Base-by-base conservation (phyloP, 1,140 invertebrate species). In the Penaeus chinensis region DNA sequence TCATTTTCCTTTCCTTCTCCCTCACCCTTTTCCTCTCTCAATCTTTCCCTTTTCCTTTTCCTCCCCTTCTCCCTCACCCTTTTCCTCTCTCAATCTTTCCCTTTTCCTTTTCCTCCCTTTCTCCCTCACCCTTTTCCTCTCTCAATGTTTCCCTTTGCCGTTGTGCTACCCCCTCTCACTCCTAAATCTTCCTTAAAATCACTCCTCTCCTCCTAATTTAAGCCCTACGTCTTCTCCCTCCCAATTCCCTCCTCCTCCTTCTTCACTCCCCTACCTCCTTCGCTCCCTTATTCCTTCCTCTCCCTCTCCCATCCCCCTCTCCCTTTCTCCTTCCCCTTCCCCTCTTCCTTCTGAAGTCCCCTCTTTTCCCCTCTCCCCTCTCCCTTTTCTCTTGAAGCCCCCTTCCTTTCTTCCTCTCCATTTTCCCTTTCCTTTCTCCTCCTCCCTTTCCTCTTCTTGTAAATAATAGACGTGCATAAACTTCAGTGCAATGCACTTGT, bases 61-160 rank as follows among this genome's bases (percentile, higher is more conserved):
- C 2, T 66, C 2, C 24, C 65, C 24, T 7, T 66, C 11, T 66
- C 11, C 11, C 65, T 66, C 2, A 3, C 2, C 24, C 7, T 7
- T 24, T 66, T 7, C 7, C 65, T 13, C 65, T 8, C 65, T 13
- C 65, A 4, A 3, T 8, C 65, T 13, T 8, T 66, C 0, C 4
- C 37, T 22, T 42, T 60, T 47, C 19, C 13, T 78, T 42, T 78
- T 42, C 42, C 76, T n/a, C 32, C 47, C 22, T 47, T 13, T 47
- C 65, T 78, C 20, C n/a, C 42, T 24, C 22, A 32, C 77, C n/a
- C 77, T 78, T 42, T 78, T 42, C 42, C 76, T n/a, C 32, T 78
- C 42, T 47, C 65, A 10, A 42, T 42, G 1, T 42, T 42, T 42
- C 37, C 37, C 37, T 7, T 42, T 42, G 1, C 37, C 37, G 37